Percentiles rank a stretch among this genome's conserved stretches.
Conservation (phyloP, 2,113 vertebrate species). For the Glareola pratincola region DNA sequence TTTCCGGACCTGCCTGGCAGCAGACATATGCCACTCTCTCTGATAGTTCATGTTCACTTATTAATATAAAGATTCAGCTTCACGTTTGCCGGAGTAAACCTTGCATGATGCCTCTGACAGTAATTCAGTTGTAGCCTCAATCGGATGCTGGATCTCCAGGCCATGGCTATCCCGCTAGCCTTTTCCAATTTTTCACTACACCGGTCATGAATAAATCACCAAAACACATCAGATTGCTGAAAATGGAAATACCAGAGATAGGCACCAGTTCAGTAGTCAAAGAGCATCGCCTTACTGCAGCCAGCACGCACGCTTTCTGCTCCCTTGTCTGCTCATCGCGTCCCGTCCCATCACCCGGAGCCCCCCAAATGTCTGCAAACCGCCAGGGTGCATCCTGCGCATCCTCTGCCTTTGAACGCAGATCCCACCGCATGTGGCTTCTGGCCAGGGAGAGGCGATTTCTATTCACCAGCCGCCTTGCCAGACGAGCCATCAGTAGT, state of each 20-base stretch:
- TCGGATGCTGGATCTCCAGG: slow-evolving; percentile 55
- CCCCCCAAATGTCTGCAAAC: neutral
- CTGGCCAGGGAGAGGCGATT: neutral
- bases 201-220: slow-evolving; percentile 72
- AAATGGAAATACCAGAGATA: slow-evolving; percentile 59
- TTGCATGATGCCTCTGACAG: slow-evolving; percentile 49
- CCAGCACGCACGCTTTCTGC: neutral
- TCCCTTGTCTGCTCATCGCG: neutral
- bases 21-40: slow-evolving; percentile 43
- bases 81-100: neutral
- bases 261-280: slow-evolving; percentile 42
- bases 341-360: neutral
- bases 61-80: slow-evolving; percentile 53
- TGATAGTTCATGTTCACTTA: slow-evolving; percentile 56
- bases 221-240: slow-evolving; percentile 66
- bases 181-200: slow-evolving; percentile 76
- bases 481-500: neutral
- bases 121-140: slow-evolving; percentile 49
- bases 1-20: neutral
- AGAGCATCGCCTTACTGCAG: slow-evolving; percentile 48
- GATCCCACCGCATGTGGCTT: rapidly evolving
- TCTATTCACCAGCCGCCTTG: rapidly evolving
- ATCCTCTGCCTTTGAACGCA: neutral
- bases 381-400: neutral
- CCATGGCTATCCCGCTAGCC: slow-evolving; percentile 32